Percentiles rank a stretch among this genome's conserved stretches.
Evolutionary conservation across 2,113 vertebrate genomes (phyloP).

Genomic region (Terrapene triunguis): DNA sequence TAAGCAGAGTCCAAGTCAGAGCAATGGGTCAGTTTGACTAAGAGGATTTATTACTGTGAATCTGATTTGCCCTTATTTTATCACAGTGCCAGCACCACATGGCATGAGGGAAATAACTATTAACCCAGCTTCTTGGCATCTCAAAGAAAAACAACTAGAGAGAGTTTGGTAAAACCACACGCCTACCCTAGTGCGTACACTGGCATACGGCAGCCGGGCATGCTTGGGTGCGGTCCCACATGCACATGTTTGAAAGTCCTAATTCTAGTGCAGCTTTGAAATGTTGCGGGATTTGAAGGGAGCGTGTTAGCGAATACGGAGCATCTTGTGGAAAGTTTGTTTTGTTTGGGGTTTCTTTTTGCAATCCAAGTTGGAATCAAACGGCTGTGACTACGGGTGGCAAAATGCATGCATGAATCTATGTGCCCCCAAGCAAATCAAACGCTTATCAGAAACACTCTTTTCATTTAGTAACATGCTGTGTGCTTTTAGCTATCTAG

Average conservation of each 20-base stretch:
- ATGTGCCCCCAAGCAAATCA: not conserved
- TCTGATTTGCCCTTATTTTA: constrained; percentile 23
- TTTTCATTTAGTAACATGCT: not conserved
- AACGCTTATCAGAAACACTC: not conserved
- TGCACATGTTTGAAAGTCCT: not conserved
- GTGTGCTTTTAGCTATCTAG: not conserved
- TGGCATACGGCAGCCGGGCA: not conserved
- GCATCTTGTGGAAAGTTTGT: not conserved
- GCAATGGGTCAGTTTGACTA: not conserved
- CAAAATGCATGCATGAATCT: rapidly evolving
- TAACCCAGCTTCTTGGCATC: constrained; percentile 10
- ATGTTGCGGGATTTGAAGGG: not conserved
- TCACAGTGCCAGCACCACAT: not conserved
- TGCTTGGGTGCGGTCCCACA: not conserved
- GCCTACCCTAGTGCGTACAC: too few species aligned
- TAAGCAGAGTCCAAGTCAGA: not conserved
- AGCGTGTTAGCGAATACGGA: not conserved
- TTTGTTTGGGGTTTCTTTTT: not conserved
- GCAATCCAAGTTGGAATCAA: not conserved
- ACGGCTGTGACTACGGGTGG: not conserved
- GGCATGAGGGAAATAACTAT: constrained; percentile 15
- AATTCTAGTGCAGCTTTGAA: not conserved
- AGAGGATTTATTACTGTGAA: constrained; percentile 56
- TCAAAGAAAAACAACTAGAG: not conserved
- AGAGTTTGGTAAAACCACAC: not conserved